Base-by-base conservation (phyloP, 2,113 vertebrate genomes). In the Parus major region DNA sequence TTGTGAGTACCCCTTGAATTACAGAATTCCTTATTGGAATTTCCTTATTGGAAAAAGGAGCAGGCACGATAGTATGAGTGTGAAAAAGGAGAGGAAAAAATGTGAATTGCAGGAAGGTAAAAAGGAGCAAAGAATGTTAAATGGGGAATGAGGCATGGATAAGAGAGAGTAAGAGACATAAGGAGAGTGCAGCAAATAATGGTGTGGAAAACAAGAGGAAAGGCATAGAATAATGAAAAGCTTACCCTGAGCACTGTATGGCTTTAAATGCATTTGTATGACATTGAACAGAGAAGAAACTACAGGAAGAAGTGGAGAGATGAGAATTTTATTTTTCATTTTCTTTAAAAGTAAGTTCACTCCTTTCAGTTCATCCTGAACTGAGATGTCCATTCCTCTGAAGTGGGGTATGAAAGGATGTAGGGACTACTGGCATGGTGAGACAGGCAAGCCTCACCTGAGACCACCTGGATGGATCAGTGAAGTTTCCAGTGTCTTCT, bases 1-100 rank as follows among this genome's bases (percentile, higher is more conserved):
- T n/a, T n/a, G n/a, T n/a, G n/a, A n/a, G n/a, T 88, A 78, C 31
- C 90, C 53, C 79, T 24, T 76, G 31, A 75, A 78, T 57, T 86
- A 76, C 17, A 84, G 82, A 91, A 81, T 36, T 50, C 15, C 55
- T 87, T 82, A 29, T 0, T 73, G 63, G 63, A 73, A 80, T 36
- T 36, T 50, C 15, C 55, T 87, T 82, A 29, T 0, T 73, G 63
- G 63, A 73, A 82, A 92, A 95, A 77, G 36, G 12, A 85, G 29
- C 50, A 88, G 47, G 55, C 55, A 83, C n/a, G 75, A 61, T 35
- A 65, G 42, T 56, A 39, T 42, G 76, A 73, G 15, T 44, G 22
- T 1, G 9, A 83, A 96, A 89, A 78, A 59, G 23, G 15, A 81
- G 39, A 88, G 47, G 47, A 28, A 63, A 92, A 92, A 90, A 70